Conservation (phyloP, 2,888 invertebrate species). For the Auanema sp. region DNA sequence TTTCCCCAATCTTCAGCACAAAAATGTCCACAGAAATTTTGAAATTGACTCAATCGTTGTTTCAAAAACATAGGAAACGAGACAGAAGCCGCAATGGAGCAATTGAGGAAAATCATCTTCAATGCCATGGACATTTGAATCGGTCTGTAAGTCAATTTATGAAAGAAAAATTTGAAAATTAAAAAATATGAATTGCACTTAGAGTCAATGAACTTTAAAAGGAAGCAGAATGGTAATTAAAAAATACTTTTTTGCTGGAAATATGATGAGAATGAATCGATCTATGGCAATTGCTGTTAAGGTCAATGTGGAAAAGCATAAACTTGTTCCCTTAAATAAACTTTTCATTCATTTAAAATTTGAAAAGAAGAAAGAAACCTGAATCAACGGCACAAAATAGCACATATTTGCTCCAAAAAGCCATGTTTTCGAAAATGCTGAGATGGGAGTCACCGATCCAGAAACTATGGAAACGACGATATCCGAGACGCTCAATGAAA, state of each 20-base stretch:
- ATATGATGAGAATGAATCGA: slow-evolving; percentile 71
- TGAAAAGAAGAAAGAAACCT: slow-evolving; percentile 67
- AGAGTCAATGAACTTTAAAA: too few species aligned
- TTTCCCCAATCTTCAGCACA: slow-evolving; percentile 60
- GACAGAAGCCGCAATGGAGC: slow-evolving; percentile 43
- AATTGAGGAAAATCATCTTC: slow-evolving; percentile 53
- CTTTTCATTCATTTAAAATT: slow-evolving; percentile 5
- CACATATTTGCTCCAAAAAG: slow-evolving; percentile 87
- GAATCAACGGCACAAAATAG: slow-evolving; percentile 87
- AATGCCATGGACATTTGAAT: slow-evolving; percentile 56
- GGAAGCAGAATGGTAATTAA: background rate
- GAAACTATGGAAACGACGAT: slow-evolving; percentile 85
- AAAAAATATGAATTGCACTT: background rate
- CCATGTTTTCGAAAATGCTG: slow-evolving; percentile 88
- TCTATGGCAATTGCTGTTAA: slow-evolving; percentile 95
- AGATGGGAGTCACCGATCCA: slow-evolving; percentile 92
- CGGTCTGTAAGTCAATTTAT: slow-evolving; percentile 33
- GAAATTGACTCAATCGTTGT: slow-evolving; percentile 34
- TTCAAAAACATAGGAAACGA: slow-evolving; percentile 57
- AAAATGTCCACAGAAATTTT: slow-evolving; percentile 47
- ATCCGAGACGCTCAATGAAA: slow-evolving; percentile 73
- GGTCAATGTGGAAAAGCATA: slow-evolving; percentile 94
- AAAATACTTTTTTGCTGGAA: slow-evolving; percentile 52
- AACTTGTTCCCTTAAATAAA: slow-evolving; percentile 74
- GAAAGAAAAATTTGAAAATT: background rate